These are phyloP conservation scores for Centropyge bicolor DNA, from an alignment of 2,797 vertebrate genomes.

Conservation along the genomic window DNA sequence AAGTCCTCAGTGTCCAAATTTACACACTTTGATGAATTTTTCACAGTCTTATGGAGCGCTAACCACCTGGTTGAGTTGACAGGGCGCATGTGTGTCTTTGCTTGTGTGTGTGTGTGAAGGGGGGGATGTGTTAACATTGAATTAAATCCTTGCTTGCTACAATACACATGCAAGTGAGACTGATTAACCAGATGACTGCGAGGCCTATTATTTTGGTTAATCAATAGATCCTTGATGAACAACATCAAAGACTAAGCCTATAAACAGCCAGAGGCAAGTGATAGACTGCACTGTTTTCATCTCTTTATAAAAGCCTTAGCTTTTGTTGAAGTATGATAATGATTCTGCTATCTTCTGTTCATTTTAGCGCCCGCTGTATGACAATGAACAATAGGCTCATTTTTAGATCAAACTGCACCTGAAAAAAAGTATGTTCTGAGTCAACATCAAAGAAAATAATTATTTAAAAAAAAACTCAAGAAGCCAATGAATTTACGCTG, in stretches of 20 bases:
- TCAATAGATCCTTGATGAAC: conserved; percentile 81
- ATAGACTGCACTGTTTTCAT: conserved; percentile 75
- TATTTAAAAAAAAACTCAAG: conserved; percentile 1
- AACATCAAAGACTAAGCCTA: conserved; percentile 74
- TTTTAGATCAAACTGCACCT: conserved; percentile 64
- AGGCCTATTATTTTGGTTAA: conserved; percentile 80
- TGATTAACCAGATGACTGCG: conserved; percentile 79
- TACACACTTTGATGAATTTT: conserved; percentile 77
- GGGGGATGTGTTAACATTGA: conserved; percentile 59
- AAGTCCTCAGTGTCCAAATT: conserved; percentile 67
- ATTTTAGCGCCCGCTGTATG: conserved; percentile 47
- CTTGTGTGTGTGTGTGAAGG: conserved; percentile 23
- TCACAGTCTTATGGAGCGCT: conserved; percentile 65
- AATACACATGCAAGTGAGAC: conserved; percentile 71
- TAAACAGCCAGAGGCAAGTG: conserved; percentile 73
- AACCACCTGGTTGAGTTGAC: conserved; percentile 74
- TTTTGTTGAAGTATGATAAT: conserved; percentile 80
- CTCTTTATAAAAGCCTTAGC: conserved; percentile 67
- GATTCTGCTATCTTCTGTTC: conserved; percentile 61
- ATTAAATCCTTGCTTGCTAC: conserved; percentile 62
- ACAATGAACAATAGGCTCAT: conserved; percentile 53
- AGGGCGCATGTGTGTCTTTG: conserved; percentile 42
- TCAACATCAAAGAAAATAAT: conserved; percentile 48
- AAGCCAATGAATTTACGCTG: conserved; percentile 13
- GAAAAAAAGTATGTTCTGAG: conserved; percentile 43